Conservation (phyloP, 2,888 invertebrate genomes). For the Drosophila pullipes region DNA sequence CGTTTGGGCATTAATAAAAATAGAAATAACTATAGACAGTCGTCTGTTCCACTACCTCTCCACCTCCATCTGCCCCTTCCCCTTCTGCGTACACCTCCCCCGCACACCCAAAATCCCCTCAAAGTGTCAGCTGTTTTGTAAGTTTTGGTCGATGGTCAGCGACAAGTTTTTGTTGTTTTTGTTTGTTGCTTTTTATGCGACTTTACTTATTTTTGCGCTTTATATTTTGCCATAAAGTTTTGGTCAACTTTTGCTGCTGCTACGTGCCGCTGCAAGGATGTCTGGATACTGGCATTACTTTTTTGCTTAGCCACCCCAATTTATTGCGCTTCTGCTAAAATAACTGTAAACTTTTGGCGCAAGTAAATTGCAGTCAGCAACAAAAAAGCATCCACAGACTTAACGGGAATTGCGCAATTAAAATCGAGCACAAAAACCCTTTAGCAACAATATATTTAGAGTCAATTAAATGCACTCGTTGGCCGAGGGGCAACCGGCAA, state of each 20-base stretch:
- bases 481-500: slow-evolving; percentile 2
- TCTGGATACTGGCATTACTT: slow-evolving; percentile 24
- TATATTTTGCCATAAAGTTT: slow-evolving; percentile 60
- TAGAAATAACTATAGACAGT: slow-evolving; percentile 40
- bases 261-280: slow-evolving; percentile 49
- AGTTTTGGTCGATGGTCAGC: slow-evolving; percentile 43
- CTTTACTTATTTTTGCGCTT: slow-evolving; percentile 51
- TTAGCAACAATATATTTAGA: slow-evolving; percentile 71
- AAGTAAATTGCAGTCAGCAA: slow-evolving; percentile 44
- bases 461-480: slow-evolving; percentile 63
- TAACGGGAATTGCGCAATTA: slow-evolving; percentile 62
- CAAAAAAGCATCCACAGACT: slow-evolving; percentile 48
- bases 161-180: slow-evolving; percentile 39
- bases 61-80: too few species aligned
- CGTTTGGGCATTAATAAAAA: slow-evolving; percentile 66
- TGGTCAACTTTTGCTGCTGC: slow-evolving; percentile 61
- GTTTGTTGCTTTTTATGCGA: slow-evolving; percentile 52
- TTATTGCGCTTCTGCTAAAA: slow-evolving; percentile 68
- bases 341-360: slow-evolving; percentile 70
- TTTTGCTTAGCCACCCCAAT: slow-evolving; percentile 40
- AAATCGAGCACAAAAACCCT: slow-evolving; percentile 54
- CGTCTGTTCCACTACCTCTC: background rate
- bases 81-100: background rate
- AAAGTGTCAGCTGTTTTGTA: slow-evolving; percentile 59
- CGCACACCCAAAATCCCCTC: background rate